Base-by-base conservation (phyloP, 2,888 invertebrate species). In the Tenthredo mesomela region DNA sequence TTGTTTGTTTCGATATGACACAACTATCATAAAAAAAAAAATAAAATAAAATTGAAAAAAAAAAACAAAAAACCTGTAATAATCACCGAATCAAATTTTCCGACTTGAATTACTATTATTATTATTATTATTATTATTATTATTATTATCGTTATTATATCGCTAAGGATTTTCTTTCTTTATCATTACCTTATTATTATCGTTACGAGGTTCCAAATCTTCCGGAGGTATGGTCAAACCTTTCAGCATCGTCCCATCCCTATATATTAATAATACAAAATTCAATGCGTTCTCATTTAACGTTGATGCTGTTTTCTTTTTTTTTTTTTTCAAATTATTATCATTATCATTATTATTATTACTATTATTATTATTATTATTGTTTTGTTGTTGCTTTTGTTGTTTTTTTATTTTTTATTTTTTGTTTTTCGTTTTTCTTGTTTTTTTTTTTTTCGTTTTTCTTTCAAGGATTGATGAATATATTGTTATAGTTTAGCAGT, bases 391-490 rank as follows among this genome's bases (percentile, higher is more conserved):
- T 29, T 75, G 29, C 18, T 21, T 54, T 77, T 15, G 25, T 33
- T 15, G 18, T 4, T n/a, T 29, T 29, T 29, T 29, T 71, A 7
- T 54, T 33, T 33, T 33, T 33, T 21, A 0, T 54, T 77, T 18
- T 50, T 54, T 80, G 21, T 40, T 33, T 78, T 29, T 29, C 43
- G 18, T 54, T 33, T 33, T 33, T 33, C 40, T 0, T 54, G 54
- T 18, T 50, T 54, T 54, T 77, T 18, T 50, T 54, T 80, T 40
- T 40, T 33, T 78, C 29, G 54, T 33, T 9, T 10, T 37, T 58
- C 6, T 58, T 88, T 89, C 87, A 91, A 90, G 90, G 90, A 88
- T 89, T 88, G 88, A 87, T 90, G 84, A 78, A 83, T 73, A 88
- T 88, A 88, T 88, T 88, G 88, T 88, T 90, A 89, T 90, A 89